Percentiles rank a stretch among this genome's conserved stretches.
phyloP scores from a whole-genome alignment of 2,888 invertebrate genomes.

The Sinelater perroti region DNA sequence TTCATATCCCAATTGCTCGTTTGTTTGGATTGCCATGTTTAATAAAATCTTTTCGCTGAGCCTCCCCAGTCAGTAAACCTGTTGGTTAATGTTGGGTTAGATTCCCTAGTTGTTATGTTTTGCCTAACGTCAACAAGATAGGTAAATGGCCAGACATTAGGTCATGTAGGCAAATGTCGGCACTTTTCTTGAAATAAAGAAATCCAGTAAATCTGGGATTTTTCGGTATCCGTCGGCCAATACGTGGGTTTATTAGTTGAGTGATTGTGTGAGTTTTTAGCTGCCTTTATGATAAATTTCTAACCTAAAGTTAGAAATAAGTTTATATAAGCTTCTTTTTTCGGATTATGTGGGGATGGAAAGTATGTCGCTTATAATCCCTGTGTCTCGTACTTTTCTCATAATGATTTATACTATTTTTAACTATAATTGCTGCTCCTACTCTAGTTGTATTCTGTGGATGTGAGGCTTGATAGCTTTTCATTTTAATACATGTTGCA shows the following conservation, averaged over 20 bases:
- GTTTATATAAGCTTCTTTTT: constrained; percentile 16
- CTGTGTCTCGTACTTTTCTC: not conserved
- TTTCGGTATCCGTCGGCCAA: constrained; percentile 18
- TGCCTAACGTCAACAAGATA: constrained; percentile 10
- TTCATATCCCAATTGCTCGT: constrained; percentile 13
- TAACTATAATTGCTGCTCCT: constrained; percentile 11
- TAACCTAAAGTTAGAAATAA: not conserved
- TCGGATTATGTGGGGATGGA: constrained; percentile 15
- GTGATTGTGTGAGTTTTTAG: not conserved
- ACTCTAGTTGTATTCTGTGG: constrained; percentile 8
- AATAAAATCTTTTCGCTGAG: constrained; percentile 20
- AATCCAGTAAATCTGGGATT: constrained; percentile 21
- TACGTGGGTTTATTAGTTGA: constrained; percentile 17
- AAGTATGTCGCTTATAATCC: constrained; percentile 3
- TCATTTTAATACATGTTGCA: constrained; percentile 9
- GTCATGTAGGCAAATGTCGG: constrained; percentile 14
- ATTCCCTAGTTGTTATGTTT: too few relatives aligned
- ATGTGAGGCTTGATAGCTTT: not conserved
- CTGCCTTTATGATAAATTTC: constrained; percentile 4
- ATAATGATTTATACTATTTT: constrained; percentile 3
- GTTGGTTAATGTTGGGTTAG: too few relatives aligned
- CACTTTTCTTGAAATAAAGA: constrained; percentile 18
- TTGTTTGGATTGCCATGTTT: constrained; percentile 12
- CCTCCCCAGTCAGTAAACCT: constrained; percentile 12
- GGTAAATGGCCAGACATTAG: constrained; percentile 18